Evolutionary conservation across 1,140 invertebrate genomes (phyloP).

Genomic region (Oryctes rhinoceros): DNA sequence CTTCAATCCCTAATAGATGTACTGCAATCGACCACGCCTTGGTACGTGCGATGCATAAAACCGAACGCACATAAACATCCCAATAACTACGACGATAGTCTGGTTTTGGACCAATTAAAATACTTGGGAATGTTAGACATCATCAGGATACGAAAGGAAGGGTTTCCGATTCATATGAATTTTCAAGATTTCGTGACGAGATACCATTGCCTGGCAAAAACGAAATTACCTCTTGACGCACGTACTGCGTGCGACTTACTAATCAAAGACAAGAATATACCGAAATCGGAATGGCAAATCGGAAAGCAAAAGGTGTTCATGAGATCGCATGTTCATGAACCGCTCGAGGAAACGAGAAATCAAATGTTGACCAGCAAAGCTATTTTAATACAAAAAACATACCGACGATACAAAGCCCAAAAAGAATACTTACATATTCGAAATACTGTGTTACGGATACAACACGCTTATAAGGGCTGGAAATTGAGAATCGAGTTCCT

Average conservation of each 20-base stretch:
- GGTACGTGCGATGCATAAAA: slow-evolving; percentile 97
- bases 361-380: slow-evolving; percentile 76
- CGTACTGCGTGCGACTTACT: slow-evolving; percentile 59
- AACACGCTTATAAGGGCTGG: slow-evolving; percentile 89
- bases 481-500: slow-evolving; percentile 84
- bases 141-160: slow-evolving; percentile 91
- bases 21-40: slow-evolving; percentile 89
- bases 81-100: slow-evolving; percentile 81
- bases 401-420: slow-evolving; percentile 69
- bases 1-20: slow-evolving; percentile 92
- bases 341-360: slow-evolving; percentile 82
- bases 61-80: slow-evolving; percentile 90
- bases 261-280: slow-evolving; percentile 70
- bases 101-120: slow-evolving; percentile 89
- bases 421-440: slow-evolving; percentile 75
- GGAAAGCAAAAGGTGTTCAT: slow-evolving; percentile 92
- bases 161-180: slow-evolving; percentile 88
- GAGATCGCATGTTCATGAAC: slow-evolving; percentile 83
- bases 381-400: slow-evolving; percentile 82
- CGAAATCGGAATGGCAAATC: slow-evolving; percentile 86
- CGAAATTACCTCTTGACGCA: slow-evolving; percentile 56
- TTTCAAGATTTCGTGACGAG: slow-evolving; percentile 81
- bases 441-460: slow-evolving; percentile 80
- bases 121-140: slow-evolving; percentile 97
- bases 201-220: slow-evolving; percentile 76